Evolutionary conservation across 2,888 invertebrate species (phyloP).

Genomic region (Drosophila subsilvestris): DNA sequence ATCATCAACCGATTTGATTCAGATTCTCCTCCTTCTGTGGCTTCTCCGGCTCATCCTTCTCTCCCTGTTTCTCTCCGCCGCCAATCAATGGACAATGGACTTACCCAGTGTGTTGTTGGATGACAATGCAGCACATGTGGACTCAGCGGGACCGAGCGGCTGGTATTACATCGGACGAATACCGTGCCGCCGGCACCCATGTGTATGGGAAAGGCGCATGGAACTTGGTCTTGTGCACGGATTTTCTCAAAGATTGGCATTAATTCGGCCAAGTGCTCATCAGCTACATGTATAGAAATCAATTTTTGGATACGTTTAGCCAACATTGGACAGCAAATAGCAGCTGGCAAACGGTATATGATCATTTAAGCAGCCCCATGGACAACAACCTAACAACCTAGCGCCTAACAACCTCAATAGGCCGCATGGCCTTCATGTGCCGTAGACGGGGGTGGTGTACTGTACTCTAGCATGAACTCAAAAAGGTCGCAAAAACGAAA

Average conservation of each 20-base stretch:
- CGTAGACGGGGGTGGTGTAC: constrained; percentile 37
- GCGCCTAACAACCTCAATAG: constrained; percentile 17
- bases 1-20: constrained; percentile 5
- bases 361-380: constrained; percentile 81
- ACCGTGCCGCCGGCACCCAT: constrained; percentile 89
- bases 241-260: constrained; percentile 98
- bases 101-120: constrained; percentile 88
- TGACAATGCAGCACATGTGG: constrained; percentile 87
- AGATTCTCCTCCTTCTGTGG: neutral
- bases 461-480: constrained; percentile 55
- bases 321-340: constrained; percentile 30
- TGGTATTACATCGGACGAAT: constrained; percentile 88
- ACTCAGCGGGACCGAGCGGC: constrained; percentile 87
- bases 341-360: constrained; percentile 76
- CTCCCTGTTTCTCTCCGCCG: constrained; percentile 1
- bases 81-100: constrained; percentile 55
- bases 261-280: constrained; percentile 97
- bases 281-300: constrained; percentile 86
- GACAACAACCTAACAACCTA: constrained; percentile 56
- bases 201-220: constrained; percentile 95
- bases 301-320: constrained; percentile 37
- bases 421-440: constrained; percentile 4
- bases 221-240: constrained; percentile 95
- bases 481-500: constrained; percentile 32
- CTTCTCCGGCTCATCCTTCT: constrained; percentile 15